phyloP scores from a whole-genome alignment of 1,140 invertebrate species.

The Zaprionus capensis region DNA sequence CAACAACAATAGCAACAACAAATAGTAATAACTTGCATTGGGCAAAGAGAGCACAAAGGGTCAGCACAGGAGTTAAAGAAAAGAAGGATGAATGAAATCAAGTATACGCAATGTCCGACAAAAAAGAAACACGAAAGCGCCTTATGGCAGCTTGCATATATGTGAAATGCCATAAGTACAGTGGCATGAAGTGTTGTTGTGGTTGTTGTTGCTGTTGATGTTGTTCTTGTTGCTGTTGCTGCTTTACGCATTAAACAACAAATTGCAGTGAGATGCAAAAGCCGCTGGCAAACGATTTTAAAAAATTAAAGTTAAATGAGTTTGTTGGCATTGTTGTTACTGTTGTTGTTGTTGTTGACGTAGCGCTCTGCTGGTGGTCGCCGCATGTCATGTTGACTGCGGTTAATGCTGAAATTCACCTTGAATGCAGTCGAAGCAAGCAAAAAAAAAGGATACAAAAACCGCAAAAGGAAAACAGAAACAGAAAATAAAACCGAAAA shows the following conservation, averaged over 20 bases:
- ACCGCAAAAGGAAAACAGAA: slow-evolving; percentile 29
- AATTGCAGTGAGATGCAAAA: slow-evolving; percentile 54
- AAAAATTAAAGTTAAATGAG: slow-evolving; percentile 77
- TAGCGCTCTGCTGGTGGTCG: slow-evolving; percentile 62
- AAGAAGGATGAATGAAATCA: slow-evolving; percentile 49
- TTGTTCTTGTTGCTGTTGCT: background rate
- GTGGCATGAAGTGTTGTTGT: slow-evolving; percentile 23
- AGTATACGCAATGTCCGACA: slow-evolving; percentile 70
- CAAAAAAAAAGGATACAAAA: slow-evolving; percentile 23
- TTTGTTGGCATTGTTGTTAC: slow-evolving; percentile 20
- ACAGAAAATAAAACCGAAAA: slow-evolving; percentile 48
- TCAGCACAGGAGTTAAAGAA: background rate
- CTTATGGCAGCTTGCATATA: slow-evolving; percentile 26
- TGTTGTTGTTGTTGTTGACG: slow-evolving; percentile 30
- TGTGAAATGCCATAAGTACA: slow-evolving; percentile 53
- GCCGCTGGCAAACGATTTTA: slow-evolving; percentile 57
- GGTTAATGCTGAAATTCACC: slow-evolving; percentile 73
- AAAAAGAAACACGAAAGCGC: slow-evolving; percentile 35
- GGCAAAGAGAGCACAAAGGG: slow-evolving; percentile 32
- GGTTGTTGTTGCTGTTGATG: background rate
- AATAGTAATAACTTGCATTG: slow-evolving; percentile 53
- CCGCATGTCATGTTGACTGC: slow-evolving; percentile 69
- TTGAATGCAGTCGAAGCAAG: slow-evolving; percentile 53
- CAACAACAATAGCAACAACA: slow-evolving; percentile 32
- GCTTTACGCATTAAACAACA: slow-evolving; percentile 24